Percentiles rank a stretch among this genome's conserved stretches.
phyloP scores from a whole-genome alignment of 2,888 invertebrate species.

The Timema cristinae region DNA sequence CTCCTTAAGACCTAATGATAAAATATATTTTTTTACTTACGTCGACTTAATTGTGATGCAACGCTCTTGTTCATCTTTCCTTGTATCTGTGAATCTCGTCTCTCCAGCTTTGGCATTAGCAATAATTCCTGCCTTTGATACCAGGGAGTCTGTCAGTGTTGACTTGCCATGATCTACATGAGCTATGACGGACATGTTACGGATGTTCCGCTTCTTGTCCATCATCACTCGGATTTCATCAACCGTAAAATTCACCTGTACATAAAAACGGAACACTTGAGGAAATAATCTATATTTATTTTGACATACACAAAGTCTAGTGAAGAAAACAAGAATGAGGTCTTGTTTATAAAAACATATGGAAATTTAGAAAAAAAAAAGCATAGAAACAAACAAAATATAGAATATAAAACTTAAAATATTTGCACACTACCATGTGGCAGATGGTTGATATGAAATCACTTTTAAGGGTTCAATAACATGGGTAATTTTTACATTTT shows the following conservation, averaged over 20 bases:
- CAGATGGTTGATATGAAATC: no score
- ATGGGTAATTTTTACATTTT: no score
- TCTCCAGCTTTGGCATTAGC: conserved; percentile 98
- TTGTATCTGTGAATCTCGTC: conserved; percentile 97
- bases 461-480: no score
- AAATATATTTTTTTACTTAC: no score
- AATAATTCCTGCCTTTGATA: conserved; percentile 99
- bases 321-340: no score
- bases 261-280: neutral
- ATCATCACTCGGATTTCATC: conserved; percentile 99
- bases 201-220: conserved; percentile 99
- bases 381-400: neutral
- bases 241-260: conserved; percentile 99
- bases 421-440: no score
- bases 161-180: conserved; percentile 99
- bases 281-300: conserved; percentile 4
- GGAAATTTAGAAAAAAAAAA: neutral
- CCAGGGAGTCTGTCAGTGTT: conserved; percentile 97
- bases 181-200: conserved; percentile 99
- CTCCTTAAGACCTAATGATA: no score
- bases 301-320: no score
- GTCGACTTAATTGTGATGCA: conserved; percentile 99
- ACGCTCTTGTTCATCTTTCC: conserved; percentile 99
- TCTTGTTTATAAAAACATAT: neutral
- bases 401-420: neutral